Evolutionary conservation across 1,140 invertebrate species (phyloP).

Genomic region (Drosophila pachea): DNA sequence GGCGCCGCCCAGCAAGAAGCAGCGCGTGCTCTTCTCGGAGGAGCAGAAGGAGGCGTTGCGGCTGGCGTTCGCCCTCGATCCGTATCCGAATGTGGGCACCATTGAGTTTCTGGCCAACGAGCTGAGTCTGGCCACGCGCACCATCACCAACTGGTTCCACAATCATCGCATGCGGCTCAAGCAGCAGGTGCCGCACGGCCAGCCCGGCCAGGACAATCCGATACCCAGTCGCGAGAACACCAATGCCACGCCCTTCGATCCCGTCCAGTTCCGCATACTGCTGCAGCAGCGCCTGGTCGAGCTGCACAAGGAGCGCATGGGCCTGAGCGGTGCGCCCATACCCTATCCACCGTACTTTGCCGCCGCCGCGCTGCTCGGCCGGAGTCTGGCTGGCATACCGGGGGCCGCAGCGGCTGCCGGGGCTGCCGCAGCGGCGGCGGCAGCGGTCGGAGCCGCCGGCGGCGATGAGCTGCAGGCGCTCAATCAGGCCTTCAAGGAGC

Average conservation of each 20-base stretch:
- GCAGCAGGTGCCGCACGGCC: conserved; percentile 89
- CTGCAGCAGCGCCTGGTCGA: conserved; percentile 92
- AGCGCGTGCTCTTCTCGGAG: conserved; percentile 96
- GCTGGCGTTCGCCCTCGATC: conserved; percentile 95
- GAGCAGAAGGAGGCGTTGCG: conserved; percentile 98
- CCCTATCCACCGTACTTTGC: conserved; percentile 88
- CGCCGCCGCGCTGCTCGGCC: conserved; percentile 85
- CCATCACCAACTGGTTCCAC: conserved; percentile 99
- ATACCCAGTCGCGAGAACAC: conserved; percentile 85
- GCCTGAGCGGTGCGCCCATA: conserved; percentile 84
- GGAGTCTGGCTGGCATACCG: conserved; percentile 80
- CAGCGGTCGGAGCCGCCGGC: conserved; percentile 69
- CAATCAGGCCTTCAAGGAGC: conserved; percentile 85
- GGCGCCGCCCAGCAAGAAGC: conserved; percentile 91
- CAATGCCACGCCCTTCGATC: conserved; percentile 87
- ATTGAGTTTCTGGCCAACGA: conserved; percentile 97
- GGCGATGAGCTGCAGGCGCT: conserved; percentile 80
- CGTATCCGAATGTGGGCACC: conserved; percentile 96
- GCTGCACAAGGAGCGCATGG: conserved; percentile 89
- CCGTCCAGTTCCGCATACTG: conserved; percentile 92
- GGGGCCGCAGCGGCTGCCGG: conserved; percentile 81
- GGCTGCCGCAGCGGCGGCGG: conserved; percentile 71
- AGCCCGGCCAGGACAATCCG: conserved; percentile 81
- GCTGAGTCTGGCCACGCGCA: conserved; percentile 94
- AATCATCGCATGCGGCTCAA: conserved; percentile 99